phyloP scores from a whole-genome alignment of 2,113 vertebrate species.

The Scophthalmus maximus region DNA sequence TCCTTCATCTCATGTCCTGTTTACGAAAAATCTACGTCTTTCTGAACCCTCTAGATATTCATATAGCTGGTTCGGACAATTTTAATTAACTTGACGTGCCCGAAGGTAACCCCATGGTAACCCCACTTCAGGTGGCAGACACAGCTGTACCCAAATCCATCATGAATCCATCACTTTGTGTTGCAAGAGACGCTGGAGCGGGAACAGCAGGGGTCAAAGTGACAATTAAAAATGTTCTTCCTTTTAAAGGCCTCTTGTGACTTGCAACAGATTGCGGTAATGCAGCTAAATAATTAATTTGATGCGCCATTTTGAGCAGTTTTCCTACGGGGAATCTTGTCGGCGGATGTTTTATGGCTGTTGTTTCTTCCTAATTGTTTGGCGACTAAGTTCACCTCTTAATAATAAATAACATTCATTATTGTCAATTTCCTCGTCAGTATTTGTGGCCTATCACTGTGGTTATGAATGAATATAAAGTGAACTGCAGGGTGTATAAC shows the following conservation, averaged over 20 bases:
- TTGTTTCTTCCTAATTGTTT: conserved; percentile 40
- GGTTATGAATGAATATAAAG: conserved; percentile 34
- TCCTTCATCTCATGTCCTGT: conserved; percentile 10
- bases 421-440: conserved; percentile 28
- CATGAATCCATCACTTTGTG: conserved; percentile 43
- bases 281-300: conserved; percentile 56
- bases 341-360: conserved; percentile 25
- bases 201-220: conserved; percentile 53
- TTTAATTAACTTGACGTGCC: conserved; percentile 47
- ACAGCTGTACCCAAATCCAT: conserved; percentile 42
- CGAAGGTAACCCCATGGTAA: conserved; percentile 30
- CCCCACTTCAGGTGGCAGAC: conserved; percentile 11
- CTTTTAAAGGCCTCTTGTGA: conserved; percentile 59
- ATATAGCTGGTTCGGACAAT: conserved; percentile 27
- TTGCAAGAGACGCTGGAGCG: conserved; percentile 21
- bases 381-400: conserved; percentile 19
- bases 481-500: not conserved
- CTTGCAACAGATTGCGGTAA: conserved; percentile 56
- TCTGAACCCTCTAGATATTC: conserved; percentile 26
- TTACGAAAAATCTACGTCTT: not conserved
- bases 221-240: conserved; percentile 64
- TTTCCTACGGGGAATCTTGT: conserved; percentile 44
- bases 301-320: conserved; percentile 21
- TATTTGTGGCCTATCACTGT: conserved; percentile 45
- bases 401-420: conserved; percentile 39